Base-by-base conservation (phyloP, 2,797 vertebrate species). In the Carcharodon carcharias region DNA sequence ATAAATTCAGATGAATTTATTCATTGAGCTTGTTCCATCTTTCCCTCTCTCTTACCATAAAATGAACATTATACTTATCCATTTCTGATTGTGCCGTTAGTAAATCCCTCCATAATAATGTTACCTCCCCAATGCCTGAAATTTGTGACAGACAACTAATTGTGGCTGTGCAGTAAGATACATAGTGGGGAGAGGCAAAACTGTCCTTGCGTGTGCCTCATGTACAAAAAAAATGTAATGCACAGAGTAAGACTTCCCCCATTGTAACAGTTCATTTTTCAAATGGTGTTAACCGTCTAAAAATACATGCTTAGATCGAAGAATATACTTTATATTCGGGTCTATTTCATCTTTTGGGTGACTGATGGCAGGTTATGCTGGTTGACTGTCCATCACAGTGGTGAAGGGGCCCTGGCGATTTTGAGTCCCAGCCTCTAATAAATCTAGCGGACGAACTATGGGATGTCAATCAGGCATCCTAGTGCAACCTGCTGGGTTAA, bases 1-100 rank as follows among this genome's bases (percentile, higher is more conserved):
- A 95, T 95, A 95, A 95, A 95, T 95, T 77, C 94, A 77, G 28
- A 77, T 95, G 94, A 95, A 95, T 95, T 73, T 95, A 95, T 2
- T 95, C 26, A 95, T 35, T 77, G 67, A 35, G 26, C 7, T 95
- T 95, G 67, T 16, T 31, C 54, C 11, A 28, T 95, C 50, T 73
- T 58, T 95, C 63, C 91, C 21, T 45, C 61, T 3, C 1, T 65
- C n/a, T 40, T 65, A 26, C 21, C 50, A 45, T 85, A 21, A 85
- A 85, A 85, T 85, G 40, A 45, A 85, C 21, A 5, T 85, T 85
- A 26, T 85, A 85, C 45, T 50, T 8, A 21, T 6, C 40, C 40
- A 85, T 50, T 85, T 85, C 21, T 50, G 21, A 85, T 50, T 45
- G 21, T 7, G 40, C 7, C 45, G 23, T 85, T 50, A 50, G 45